Conservation (phyloP, 2,888 invertebrate species). For the Choristoneura rosaceana region DNA sequence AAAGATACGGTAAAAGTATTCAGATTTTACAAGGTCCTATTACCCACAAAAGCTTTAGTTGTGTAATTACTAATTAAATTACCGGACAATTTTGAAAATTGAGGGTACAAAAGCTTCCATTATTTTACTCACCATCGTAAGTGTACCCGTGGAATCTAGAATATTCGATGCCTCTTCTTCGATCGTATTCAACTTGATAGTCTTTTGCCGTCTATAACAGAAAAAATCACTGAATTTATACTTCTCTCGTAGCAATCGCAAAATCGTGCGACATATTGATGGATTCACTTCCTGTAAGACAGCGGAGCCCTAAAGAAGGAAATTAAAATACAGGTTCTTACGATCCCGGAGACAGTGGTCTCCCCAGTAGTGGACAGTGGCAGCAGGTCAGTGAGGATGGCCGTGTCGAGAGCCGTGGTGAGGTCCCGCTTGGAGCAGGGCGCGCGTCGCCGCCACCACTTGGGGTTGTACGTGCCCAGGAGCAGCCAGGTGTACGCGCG, state of each 20-base stretch:
- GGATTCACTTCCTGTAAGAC: too few relatives aligned
- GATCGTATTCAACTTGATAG: constrained; percentile 94
- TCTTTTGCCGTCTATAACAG: constrained; percentile 93
- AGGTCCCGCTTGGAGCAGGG: constrained; percentile 91
- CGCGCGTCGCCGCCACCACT: constrained; percentile 89
- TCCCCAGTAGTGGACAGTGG: constrained; percentile 95
- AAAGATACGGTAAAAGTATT: not conserved
- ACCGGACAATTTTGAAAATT: not conserved
- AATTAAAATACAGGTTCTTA: constrained; percentile 77
- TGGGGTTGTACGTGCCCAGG: constrained; percentile 93
- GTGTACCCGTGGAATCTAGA: constrained; percentile 99
- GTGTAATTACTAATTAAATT: too few relatives aligned
- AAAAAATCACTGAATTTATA: constrained; percentile 4
- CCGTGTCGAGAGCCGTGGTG: constrained; percentile 92
- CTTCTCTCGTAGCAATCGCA: too few relatives aligned
- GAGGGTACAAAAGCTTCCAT: not conserved
- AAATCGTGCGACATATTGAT: too few relatives aligned
- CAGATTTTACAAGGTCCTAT: too few relatives aligned
- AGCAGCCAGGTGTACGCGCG: constrained; percentile 98
- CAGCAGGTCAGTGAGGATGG: constrained; percentile 94
- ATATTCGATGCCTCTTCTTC: constrained; percentile 92
- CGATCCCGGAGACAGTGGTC: constrained; percentile 95
- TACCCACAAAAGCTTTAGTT: too few relatives aligned
- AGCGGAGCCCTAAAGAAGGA: too few relatives aligned
- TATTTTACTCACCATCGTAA: constrained; percentile 91